A percentile compares a stretch with the other conserved stretches of the same genome.
phyloP scores from a whole-genome alignment of 2,797 vertebrate species.

The Odontamblyopus rebecca region DNA sequence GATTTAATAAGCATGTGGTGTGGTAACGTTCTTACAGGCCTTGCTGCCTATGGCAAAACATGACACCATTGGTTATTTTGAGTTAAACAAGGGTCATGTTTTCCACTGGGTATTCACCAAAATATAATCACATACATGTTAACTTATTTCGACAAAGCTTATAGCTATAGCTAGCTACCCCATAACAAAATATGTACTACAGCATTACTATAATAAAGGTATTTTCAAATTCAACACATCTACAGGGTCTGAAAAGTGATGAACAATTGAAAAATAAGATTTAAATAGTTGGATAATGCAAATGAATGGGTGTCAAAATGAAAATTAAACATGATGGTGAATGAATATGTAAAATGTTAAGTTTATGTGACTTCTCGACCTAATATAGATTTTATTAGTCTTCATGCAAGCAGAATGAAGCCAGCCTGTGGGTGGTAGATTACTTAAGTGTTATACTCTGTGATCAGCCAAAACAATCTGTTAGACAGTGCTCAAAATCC shows the following conservation, averaged over 20 bases:
- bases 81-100: not conserved
- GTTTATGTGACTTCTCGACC: constrained; percentile 9
- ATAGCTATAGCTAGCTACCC: not conserved
- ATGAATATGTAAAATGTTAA: constrained; percentile 1
- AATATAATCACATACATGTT: not conserved
- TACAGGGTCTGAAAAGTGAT: not conserved
- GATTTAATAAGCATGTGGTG: not conserved
- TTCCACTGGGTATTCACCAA: not conserved
- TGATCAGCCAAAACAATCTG: constrained; percentile 17
- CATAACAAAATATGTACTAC: not conserved
- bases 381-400: constrained; percentile 43
- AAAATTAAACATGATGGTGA: constrained; percentile 10
- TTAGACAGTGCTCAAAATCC: constrained; percentile 31
- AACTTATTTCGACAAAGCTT: not conserved
- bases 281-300: constrained; percentile 18
- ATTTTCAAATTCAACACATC: constrained; percentile 1
- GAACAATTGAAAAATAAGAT: constrained; percentile 23
- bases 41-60: constrained; percentile 19
- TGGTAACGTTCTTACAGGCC: not conserved
- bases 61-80: not conserved
- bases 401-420: constrained; percentile 55
- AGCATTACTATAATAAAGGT: not conserved
- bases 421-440: constrained; percentile 18
- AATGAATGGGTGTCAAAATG: constrained; percentile 27
- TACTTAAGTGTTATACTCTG: not conserved